These are phyloP conservation scores for Lithosia quadra DNA, from an alignment of 2,888 invertebrate species.

Conservation along the genomic window DNA sequence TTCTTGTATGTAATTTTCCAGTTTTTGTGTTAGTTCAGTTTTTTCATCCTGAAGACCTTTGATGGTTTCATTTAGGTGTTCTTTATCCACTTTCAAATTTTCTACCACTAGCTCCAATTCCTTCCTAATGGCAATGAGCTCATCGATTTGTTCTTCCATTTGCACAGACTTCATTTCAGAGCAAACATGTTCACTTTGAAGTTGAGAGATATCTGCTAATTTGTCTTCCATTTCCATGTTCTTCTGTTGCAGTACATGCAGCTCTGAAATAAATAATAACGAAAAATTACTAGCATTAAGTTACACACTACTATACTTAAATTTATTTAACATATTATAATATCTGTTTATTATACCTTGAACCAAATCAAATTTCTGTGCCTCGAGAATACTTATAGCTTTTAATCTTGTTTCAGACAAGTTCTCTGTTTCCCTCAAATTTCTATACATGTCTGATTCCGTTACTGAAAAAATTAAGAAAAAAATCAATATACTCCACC, in stretches of 20 bases:
- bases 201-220: constrained; percentile 87
- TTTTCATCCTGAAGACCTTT: constrained; percentile 88
- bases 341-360: constrained; percentile 82
- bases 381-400: constrained; percentile 87
- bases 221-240: constrained; percentile 88
- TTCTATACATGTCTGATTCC: constrained; percentile 83
- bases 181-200: constrained; percentile 90
- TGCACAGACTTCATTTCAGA: constrained; percentile 93
- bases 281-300: neutral
- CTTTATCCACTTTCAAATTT: constrained; percentile 82
- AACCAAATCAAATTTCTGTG: constrained; percentile 89
- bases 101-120: constrained; percentile 82
- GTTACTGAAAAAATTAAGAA: constrained; percentile 71
- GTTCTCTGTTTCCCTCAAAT: constrained; percentile 80
- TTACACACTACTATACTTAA: too few species aligned
- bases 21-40: constrained; percentile 86
- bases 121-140: constrained; percentile 82
- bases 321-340: neutral
- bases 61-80: constrained; percentile 85
- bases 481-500: neutral
- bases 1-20: constrained; percentile 90
- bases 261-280: constrained; percentile 76
- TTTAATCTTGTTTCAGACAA: constrained; percentile 86
- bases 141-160: constrained; percentile 91
- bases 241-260: constrained; percentile 87